Evolutionary conservation across 2,797 vertebrate species (phyloP).

Genomic region (Microhierax caerulescens): DNA sequence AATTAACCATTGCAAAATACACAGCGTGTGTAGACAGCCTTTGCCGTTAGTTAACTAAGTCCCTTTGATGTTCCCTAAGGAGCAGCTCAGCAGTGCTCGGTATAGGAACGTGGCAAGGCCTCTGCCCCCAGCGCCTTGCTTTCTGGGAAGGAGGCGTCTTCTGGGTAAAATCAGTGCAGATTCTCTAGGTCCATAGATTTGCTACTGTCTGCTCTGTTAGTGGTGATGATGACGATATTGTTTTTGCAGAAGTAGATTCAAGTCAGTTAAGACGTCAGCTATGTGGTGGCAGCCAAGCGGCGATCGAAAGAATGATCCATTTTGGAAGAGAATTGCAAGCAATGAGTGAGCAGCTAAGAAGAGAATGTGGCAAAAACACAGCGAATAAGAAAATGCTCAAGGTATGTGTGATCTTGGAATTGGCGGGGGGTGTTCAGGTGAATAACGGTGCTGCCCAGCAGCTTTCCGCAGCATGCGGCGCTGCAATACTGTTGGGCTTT

Average conservation of each 20-base stretch:
- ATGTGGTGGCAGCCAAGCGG: slow-evolving; percentile 96
- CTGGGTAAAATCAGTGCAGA: background rate
- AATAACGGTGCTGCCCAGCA: background rate
- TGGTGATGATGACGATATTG: background rate
- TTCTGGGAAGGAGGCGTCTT: background rate
- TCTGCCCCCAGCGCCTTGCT: background rate
- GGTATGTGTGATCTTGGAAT: slow-evolving; percentile 70
- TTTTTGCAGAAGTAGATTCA: slow-evolving; percentile 90
- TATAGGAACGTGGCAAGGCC: accelerated
- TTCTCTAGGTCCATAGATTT: background rate
- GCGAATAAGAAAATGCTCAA: slow-evolving; percentile 98
- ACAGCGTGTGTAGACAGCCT: accelerated
- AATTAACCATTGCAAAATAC: background rate
- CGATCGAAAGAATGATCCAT: slow-evolving; percentile 99
- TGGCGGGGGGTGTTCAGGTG: background rate
- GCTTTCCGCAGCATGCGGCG: accelerated
- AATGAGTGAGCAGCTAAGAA: slow-evolving; percentile 95
- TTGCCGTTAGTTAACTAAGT: accelerated
- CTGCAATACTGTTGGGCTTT: background rate
- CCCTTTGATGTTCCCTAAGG: background rate
- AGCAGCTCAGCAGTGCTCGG: accelerated
- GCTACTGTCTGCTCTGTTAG: background rate
- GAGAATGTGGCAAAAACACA: slow-evolving; percentile 95
- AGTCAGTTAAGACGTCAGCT: slow-evolving; percentile 91
- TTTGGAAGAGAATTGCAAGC: slow-evolving; percentile 97